Conservation (phyloP, 2,797 vertebrate genomes). For the Lepilemur ruficaudatus region DNA sequence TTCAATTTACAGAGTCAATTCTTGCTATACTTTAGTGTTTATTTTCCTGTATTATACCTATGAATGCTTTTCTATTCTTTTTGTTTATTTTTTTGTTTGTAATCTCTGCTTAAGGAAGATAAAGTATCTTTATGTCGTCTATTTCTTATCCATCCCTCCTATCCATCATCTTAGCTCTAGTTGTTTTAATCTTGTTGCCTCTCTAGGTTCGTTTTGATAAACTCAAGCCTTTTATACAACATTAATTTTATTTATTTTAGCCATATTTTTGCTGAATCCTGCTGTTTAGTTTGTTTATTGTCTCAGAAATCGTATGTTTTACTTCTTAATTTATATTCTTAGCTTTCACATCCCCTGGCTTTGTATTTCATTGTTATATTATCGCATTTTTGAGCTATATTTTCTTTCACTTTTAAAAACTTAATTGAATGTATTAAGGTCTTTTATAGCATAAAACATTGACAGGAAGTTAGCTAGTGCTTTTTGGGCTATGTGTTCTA, state of each 20-base stretch:
- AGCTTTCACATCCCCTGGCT: background rate
- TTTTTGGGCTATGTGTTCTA: background rate
- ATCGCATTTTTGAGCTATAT: background rate
- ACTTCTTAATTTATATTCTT: background rate
- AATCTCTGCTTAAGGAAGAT: background rate
- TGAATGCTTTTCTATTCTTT: background rate
- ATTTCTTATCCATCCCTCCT: background rate
- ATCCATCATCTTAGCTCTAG: background rate
- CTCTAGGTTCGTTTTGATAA: background rate
- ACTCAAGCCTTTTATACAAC: background rate
- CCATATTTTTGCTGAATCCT: background rate
- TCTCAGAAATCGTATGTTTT: background rate
- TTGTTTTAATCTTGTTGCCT: background rate
- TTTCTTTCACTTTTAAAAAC: background rate
- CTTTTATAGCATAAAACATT: background rate
- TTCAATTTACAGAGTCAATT: background rate
- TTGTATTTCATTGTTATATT: background rate
- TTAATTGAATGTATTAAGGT: background rate
- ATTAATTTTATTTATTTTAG: constrained; percentile 31
- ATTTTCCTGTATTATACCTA: background rate
- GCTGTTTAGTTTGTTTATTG: background rate
- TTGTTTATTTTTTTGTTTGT: background rate
- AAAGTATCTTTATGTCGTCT: background rate
- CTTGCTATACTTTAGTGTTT: background rate
- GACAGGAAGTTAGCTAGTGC: background rate